These are phyloP conservation scores for Atrichornis clamosus DNA, from an alignment of 2,113 vertebrate genomes.

Conservation along the genomic window DNA sequence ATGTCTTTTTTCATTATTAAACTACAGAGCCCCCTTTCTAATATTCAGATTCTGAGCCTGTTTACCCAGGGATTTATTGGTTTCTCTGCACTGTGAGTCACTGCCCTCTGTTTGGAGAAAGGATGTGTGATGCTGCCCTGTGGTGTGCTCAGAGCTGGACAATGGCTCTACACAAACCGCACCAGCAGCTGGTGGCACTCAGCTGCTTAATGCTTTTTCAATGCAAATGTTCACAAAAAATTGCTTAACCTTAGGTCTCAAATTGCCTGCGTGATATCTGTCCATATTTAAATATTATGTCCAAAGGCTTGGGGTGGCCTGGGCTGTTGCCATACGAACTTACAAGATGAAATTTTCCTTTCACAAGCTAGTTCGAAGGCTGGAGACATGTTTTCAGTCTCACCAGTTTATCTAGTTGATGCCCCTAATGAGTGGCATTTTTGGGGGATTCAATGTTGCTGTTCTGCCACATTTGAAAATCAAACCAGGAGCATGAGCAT, in stretches of 20 bases:
- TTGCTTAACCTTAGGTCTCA: neutral
- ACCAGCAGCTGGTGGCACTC: neutral
- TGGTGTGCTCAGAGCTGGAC: fast-evolving
- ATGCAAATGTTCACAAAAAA: neutral
- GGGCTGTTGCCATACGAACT: neutral
- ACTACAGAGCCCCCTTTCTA: neutral
- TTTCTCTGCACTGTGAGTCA: neutral
- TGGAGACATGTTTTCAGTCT: neutral
- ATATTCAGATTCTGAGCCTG: neutral
- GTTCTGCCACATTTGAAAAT: neutral
- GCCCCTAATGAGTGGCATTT: neutral
- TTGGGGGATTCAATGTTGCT: neutral
- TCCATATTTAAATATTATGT: neutral
- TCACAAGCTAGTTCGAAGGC: neutral
- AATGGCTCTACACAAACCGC: neutral
- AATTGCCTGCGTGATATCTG: neutral
- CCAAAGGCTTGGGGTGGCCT: neutral
- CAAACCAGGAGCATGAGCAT: neutral
- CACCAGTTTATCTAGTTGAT: neutral
- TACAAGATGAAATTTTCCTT: neutral
- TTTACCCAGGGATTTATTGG: neutral
- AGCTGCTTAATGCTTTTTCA: neutral
- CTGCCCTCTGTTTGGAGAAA: neutral
- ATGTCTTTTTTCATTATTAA: neutral
- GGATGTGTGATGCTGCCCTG: fast-evolving